Conservation (phyloP, 2,888 invertebrate species). For the Ochropacha duplaris region DNA sequence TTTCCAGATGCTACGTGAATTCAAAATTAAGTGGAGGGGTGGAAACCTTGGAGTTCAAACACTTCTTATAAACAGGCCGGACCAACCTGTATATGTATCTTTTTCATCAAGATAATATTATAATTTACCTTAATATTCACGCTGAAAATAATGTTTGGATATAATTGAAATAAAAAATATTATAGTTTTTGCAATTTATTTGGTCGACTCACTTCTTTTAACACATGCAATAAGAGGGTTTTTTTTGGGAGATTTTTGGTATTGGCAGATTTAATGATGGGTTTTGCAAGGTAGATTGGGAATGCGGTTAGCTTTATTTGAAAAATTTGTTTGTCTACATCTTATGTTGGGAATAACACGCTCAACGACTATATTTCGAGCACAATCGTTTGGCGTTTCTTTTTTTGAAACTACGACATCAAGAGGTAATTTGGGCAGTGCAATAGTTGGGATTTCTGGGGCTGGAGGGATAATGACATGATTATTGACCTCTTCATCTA, state of each 20-base stretch:
- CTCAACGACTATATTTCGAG: slow-evolving; percentile 37
- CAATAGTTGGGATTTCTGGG: slow-evolving; percentile 26
- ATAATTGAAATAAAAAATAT: too few relatives aligned
- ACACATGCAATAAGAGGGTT: too few relatives aligned
- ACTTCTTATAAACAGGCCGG: slow-evolving; percentile 91
- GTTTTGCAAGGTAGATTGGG: neutral
- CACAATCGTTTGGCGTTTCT: slow-evolving; percentile 25
- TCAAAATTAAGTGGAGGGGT: slow-evolving; percentile 85
- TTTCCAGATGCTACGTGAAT: slow-evolving; percentile 84
- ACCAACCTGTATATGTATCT: slow-evolving; percentile 82
- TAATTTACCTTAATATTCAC: neutral
- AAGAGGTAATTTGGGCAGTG: slow-evolving; percentile 21
- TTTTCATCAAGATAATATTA: slow-evolving; percentile 39
- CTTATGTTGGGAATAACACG: slow-evolving; percentile 38
- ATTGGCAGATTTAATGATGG: neutral
- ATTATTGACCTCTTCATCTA: slow-evolving; percentile 10
- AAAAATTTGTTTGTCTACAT: neutral
- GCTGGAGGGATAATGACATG: slow-evolving; percentile 24
- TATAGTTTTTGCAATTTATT: too few relatives aligned
- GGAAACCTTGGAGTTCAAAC: slow-evolving; percentile 85
- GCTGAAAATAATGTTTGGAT: too few relatives aligned
- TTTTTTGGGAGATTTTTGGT: too few relatives aligned
- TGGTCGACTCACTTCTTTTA: too few relatives aligned
- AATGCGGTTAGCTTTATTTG: neutral
- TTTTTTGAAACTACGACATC: slow-evolving; percentile 7